Conservation (phyloP, 1,140 invertebrate genomes). For the Drosophila repletoides region DNA sequence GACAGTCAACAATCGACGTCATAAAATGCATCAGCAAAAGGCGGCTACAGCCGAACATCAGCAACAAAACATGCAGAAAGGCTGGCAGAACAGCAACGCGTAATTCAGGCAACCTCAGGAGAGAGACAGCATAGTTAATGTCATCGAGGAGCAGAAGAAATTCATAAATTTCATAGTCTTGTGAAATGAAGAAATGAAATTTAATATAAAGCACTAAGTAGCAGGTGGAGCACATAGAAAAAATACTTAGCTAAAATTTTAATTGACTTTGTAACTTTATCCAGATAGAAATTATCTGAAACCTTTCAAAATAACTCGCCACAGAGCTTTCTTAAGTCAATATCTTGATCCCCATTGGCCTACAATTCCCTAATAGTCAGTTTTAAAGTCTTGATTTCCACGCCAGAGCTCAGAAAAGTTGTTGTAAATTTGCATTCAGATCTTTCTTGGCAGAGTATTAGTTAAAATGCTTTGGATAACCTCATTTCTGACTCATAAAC, state of each 20-base stretch:
- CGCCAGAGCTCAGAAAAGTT: no score
- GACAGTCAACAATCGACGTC: constrained; percentile 58
- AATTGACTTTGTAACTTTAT: no score
- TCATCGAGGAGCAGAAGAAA: background rate
- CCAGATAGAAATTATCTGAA: no score
- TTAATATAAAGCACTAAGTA: constrained; percentile 3
- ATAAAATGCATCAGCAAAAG: constrained; percentile 46
- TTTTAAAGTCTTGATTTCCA: no score
- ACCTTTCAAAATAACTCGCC: no score
- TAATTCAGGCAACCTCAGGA: no score
- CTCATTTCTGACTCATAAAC: constrained; percentile 46
- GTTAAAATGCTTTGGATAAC: constrained; percentile 24
- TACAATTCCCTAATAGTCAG: no score
- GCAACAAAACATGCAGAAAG: background rate
- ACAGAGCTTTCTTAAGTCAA: no score
- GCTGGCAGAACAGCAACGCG: background rate
- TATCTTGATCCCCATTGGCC: no score
- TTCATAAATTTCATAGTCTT: background rate
- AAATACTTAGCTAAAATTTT: no score
- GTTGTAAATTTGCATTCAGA: background rate
- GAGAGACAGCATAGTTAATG: background rate
- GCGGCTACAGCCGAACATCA: constrained; percentile 15
- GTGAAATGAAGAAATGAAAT: background rate
- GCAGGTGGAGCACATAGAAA: no score
- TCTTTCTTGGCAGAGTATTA: background rate